A percentile compares a stretch with the other conserved stretches of the same genome.
Evolutionary conservation across 2,113 vertebrate species (phyloP).

Genomic region (Ginglymostoma cirratum): DNA sequence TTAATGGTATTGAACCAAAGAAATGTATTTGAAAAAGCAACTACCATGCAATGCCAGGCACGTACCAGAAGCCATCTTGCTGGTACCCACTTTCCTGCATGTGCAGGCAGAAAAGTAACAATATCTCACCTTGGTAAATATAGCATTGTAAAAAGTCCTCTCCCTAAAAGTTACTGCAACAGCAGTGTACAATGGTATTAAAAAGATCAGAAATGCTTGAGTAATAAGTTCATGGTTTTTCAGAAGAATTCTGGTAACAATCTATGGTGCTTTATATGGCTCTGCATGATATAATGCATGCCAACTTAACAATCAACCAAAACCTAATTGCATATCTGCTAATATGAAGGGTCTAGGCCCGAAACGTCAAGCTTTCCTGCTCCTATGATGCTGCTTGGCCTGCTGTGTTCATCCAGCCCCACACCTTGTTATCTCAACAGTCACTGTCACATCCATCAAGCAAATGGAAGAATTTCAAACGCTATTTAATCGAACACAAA

Average conservation of each 20-base stretch:
- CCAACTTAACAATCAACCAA: neutral
- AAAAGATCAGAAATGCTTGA: neutral
- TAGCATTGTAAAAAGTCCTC: neutral
- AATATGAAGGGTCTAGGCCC: too few species aligned
- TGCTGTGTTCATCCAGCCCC: too few species aligned
- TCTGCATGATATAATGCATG: neutral
- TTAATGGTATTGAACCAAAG: neutral
- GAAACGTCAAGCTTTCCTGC: too few species aligned
- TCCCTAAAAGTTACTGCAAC: neutral
- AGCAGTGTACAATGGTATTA: neutral
- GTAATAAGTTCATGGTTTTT: neutral
- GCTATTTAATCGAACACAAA: neutral
- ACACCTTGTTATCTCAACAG: neutral
- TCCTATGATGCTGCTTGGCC: too few species aligned
- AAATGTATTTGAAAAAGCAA: neutral
- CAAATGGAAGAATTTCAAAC: neutral
- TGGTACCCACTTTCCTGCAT: neutral
- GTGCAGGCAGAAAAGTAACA: neutral
- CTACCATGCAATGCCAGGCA: neutral
- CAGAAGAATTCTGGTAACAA: neutral
- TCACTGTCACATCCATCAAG: neutral
- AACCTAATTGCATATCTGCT: neutral
- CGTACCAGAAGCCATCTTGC: neutral
- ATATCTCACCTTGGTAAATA: neutral
- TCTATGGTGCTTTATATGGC: neutral